phyloP scores from a whole-genome alignment of 2,797 vertebrate species.

The Forpus xanthops region DNA sequence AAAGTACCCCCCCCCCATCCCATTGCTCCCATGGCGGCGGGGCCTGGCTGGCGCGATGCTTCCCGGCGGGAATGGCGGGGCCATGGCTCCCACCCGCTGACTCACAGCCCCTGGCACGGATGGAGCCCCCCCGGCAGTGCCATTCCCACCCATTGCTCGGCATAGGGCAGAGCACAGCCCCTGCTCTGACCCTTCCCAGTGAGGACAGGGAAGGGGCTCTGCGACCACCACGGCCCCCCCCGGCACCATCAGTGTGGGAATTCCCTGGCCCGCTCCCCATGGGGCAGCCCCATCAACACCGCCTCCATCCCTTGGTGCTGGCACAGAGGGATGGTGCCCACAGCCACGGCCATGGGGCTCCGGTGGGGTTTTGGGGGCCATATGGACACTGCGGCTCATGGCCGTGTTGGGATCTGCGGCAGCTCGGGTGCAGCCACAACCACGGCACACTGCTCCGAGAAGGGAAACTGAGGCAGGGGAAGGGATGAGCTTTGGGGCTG shows the following conservation, averaged over 20 bases:
- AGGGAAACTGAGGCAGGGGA: not conserved
- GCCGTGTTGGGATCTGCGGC: not conserved
- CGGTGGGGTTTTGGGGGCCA: fast-evolving
- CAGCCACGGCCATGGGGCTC: not conserved
- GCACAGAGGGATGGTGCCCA: not conserved
- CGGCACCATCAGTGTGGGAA: not conserved
- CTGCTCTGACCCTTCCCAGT: not conserved
- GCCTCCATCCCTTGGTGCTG: not conserved
- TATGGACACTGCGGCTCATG: no score
- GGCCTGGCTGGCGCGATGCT: not conserved
- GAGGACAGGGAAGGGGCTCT: fast-evolving
- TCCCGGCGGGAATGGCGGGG: conserved; percentile 12
- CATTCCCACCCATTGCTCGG: not conserved
- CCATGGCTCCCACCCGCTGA: conserved; percentile 62
- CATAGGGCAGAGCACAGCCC: not conserved
- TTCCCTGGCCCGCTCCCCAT: conserved; percentile 16
- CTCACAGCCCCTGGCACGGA: conserved; percentile 61
- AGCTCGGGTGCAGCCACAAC: not conserved
- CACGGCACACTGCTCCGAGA: not conserved
- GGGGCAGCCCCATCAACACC: not conserved
- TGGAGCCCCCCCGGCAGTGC: not conserved
- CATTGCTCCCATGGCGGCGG: not conserved
- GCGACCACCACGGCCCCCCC: not conserved
- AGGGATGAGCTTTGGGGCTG: not conserved
- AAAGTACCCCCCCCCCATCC: not conserved